These are phyloP conservation scores for Nephrocerus scutellatus DNA, from an alignment of 2,888 invertebrate species.

Conservation along the genomic window DNA sequence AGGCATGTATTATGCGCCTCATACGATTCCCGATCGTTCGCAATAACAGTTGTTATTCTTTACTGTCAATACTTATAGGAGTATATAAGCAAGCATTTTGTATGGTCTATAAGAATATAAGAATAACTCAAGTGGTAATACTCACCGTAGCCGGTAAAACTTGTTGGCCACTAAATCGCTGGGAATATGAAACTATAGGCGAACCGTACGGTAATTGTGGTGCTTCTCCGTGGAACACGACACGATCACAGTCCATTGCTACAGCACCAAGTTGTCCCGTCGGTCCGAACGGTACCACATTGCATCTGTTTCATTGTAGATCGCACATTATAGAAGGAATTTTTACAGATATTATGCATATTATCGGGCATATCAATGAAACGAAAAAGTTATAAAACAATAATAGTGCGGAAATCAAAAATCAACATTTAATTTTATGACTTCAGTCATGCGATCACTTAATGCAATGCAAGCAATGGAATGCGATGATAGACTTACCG, in stretches of 20 bases:
- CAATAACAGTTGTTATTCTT: too few species aligned
- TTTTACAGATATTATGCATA: constrained; percentile 6
- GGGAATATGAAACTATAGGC: constrained; percentile 72
- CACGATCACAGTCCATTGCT: constrained; percentile 73
- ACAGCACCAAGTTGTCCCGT: constrained; percentile 53
- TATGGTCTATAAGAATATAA: too few species aligned
- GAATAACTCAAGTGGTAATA: too few species aligned
- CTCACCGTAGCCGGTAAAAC: constrained; percentile 68
- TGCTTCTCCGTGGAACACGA: constrained; percentile 73
- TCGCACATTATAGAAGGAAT: constrained; percentile 6
- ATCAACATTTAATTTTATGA: constrained; percentile 17
- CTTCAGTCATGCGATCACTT: background rate
- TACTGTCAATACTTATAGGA: too few species aligned
- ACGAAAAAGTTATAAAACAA: too few species aligned
- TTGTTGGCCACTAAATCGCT: constrained; percentile 73
- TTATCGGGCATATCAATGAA: constrained; percentile 9
- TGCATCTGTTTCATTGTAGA: constrained; percentile 46
- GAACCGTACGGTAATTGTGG: constrained; percentile 70
- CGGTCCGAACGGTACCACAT: constrained; percentile 49
- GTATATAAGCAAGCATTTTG: too few species aligned
- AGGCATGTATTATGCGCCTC: too few species aligned
- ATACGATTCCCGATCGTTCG: too few species aligned
- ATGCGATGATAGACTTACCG: constrained; percentile 39
- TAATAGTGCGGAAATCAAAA: constrained; percentile 21
- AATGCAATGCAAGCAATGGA: background rate